phyloP scores from a whole-genome alignment of 2,888 invertebrate genomes.

The Anticlea derivata region DNA sequence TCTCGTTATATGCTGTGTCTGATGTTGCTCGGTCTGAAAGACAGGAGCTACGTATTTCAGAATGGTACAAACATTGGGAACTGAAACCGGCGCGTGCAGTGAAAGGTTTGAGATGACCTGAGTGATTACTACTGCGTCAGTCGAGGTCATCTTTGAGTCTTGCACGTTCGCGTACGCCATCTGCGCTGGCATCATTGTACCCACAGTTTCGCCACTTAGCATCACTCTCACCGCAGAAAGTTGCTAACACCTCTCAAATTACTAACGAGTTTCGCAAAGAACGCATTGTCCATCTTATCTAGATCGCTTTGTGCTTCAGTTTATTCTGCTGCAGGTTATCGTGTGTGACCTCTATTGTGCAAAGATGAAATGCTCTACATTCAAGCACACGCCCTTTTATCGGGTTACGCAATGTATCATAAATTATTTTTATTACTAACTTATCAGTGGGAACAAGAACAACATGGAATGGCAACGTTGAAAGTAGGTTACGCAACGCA shows the following conservation, averaged over 20 bases:
- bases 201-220: conserved; percentile 74
- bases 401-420: conserved; percentile 22
- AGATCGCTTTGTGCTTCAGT: conserved; percentile 67
- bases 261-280: conserved; percentile 73
- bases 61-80: background rate
- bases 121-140: background rate
- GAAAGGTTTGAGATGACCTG: conserved; percentile 6
- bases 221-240: conserved; percentile 72
- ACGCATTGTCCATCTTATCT: conserved; percentile 75
- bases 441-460: conserved; percentile 19
- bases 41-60: too few relatives aligned
- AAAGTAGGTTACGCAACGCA: conserved; percentile 5
- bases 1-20: too few relatives aligned
- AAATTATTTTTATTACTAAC: conserved; percentile 25
- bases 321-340: conserved; percentile 55
- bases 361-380: conserved; percentile 26
- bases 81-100: background rate
- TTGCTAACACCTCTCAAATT: conserved; percentile 69
- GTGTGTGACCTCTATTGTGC: conserved; percentile 51
- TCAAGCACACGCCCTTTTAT: conserved; percentile 22
- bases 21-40: too few relatives aligned
- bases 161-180: conserved; percentile 4
- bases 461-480: conserved; percentile 4
- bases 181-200: conserved; percentile 50
- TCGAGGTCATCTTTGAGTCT: conserved; percentile 9